Base-by-base conservation (phyloP, 30 jellyfish, hydroid and myxozoan genomes). In the Chrysaora quinquecirrha region DNA sequence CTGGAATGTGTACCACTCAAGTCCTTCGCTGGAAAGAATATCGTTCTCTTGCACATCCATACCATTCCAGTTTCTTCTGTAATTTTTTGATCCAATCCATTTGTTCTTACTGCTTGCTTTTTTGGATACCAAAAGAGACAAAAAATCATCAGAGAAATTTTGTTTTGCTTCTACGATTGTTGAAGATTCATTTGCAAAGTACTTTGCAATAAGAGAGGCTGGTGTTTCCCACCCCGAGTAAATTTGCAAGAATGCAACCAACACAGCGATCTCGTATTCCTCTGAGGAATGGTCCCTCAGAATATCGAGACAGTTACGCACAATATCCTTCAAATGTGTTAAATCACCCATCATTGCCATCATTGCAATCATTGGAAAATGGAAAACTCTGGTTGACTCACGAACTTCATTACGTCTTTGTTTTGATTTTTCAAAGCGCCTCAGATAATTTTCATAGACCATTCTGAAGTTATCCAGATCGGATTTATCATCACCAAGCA, bases 301-400 rank as follows among this genome's bases (percentile, higher is more conserved):
- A 9, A 27, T 68, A 7, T 68, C 78, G 7, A 81, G 84, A 48
- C 84, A 81, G 1, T 54, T 28, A 4, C 52, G 30, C 38, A 81
- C 91, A 29, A 81, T 81, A 19, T 25, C 48, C 1, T 69, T 34
- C 54, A 81, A 30, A 58, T 49, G n/a, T 20, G 34, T 38, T 66
- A 81, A 81, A 3, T 81, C 85, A 3, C 74, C 84, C 46, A 81
- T 70, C 91, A 81, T 67, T 30, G 74, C 91, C 91, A 81, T 67
- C 91, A 81, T 67, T 30, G 74, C 91, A 84, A 81, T 67, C 91
- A 81, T 64, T 21, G 91, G 91, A 58, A 66, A 81, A 56, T 81
- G 91, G 34, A 47, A 81, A 2, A 81, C 91, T 43, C 72, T 21
- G 14, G 34, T n/a, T 11, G 71, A 23, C 28, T 56, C 32, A 11